Percentiles rank a stretch among this genome's conserved stretches.
Conservation (phyloP, 2,888 invertebrate species). For the Charanyca ferruginea region DNA sequence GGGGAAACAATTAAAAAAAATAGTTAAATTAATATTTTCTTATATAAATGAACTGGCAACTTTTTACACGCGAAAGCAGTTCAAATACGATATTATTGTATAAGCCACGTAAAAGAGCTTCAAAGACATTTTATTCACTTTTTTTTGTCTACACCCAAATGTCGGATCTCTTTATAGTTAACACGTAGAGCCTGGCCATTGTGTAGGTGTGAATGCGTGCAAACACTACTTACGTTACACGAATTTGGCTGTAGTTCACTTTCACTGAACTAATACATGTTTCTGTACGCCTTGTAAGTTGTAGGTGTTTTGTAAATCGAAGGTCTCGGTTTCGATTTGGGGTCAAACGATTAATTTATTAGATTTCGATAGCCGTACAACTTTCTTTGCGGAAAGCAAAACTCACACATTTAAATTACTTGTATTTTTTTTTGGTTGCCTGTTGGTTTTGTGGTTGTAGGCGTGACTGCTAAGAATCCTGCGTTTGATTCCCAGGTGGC, state of each 20-base stretch:
- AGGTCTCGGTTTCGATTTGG: slow-evolving; percentile 57
- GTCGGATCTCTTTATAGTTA: slow-evolving; percentile 45
- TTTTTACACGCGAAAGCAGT: neutral
- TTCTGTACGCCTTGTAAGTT: slow-evolving; percentile 55
- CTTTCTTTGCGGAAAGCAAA: slow-evolving; percentile 58
- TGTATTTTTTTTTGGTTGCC: neutral
- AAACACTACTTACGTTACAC: slow-evolving; percentile 65
- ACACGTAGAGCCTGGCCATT: slow-evolving; percentile 44
- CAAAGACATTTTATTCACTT: slow-evolving; percentile 29
- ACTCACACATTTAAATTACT: slow-evolving; percentile 16
- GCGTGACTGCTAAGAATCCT: neutral
- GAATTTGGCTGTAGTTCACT: slow-evolving; percentile 67
- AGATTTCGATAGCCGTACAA: slow-evolving; percentile 40
- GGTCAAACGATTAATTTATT: slow-evolving; percentile 62
- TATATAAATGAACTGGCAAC: neutral
- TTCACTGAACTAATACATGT: slow-evolving; percentile 67
- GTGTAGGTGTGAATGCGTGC: slow-evolving; percentile 51
- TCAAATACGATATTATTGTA: slow-evolving; percentile 5
- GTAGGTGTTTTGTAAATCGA: slow-evolving; percentile 55
- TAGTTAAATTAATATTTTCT: neutral
- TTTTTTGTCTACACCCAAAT: slow-evolving; percentile 25
- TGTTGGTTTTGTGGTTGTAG: neutral
- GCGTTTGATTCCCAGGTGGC: neutral
- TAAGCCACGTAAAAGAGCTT: neutral
- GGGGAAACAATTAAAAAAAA: no score